Evolutionary conservation across 2,888 invertebrate species (phyloP), one percentile per base, ranked within the genome.

Genomic region (Stenichneumon culpator): DNA sequence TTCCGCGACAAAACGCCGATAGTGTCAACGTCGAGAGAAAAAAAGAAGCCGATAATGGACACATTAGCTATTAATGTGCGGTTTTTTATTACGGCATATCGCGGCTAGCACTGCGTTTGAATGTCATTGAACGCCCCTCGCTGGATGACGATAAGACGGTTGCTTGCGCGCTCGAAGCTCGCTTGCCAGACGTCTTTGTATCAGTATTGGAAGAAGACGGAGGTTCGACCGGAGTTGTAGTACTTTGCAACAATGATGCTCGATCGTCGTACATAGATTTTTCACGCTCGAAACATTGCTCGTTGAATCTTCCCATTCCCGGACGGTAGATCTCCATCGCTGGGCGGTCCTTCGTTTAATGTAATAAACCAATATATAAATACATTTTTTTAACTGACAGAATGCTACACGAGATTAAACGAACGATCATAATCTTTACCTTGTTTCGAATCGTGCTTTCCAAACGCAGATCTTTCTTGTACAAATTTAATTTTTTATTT

Each of bases 301-400:
- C 96, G 90, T 96, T 96, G 92, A 97, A 96, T 90, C 96, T 96
- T n/a, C 97, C 96, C 97, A 97, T 98, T 32, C 98, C 97, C 0
- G 98, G 98, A 89, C 98, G 96, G 94, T 98, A 98, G 88, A 98
- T 97, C 84, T 97, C 97, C 92, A 98, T 96, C 65, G 98, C 97
- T 32, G 98, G 98, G 60, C 98, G 97, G 94, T 98, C 98, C 97
- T 97, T 90, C 11, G 83, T 84, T 54, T 57, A 70, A 54, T 7
- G 19, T 14, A 25, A 19, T 63, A 65, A 54, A 67, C 67, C 32
- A 63, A 72, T 39, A 11, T 57, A 32, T 39, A 65, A 70, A 54
- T 67, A 68, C 77, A 22, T 25, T 70, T 16, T 9, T 28, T 75
- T 39, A 50, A 82, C 2, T 54, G 3, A 19, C 7, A 19, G n/a